A percentile compares a stretch with the other conserved stretches of the same genome.
Conservation (phyloP, 2,113 vertebrate genomes). For the Entelurus aequoreus region DNA sequence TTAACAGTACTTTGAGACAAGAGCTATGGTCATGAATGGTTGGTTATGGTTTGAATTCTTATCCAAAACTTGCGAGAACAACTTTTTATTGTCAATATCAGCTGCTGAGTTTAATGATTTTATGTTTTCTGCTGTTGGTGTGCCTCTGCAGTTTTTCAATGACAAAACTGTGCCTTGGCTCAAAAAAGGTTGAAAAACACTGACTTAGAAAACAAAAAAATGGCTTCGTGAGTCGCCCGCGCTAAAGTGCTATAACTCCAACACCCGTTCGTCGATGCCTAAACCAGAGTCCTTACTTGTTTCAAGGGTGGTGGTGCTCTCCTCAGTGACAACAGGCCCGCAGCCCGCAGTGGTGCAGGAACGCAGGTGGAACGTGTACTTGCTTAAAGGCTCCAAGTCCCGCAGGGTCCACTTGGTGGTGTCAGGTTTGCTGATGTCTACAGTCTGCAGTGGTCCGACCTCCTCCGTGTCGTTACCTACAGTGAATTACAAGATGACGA, state of each 20-base stretch:
- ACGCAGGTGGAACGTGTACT: constrained; percentile 87
- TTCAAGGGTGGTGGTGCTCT: constrained; percentile 78
- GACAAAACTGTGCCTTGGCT: too few species aligned
- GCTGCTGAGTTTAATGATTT: constrained; percentile 13
- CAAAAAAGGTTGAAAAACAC: too few species aligned
- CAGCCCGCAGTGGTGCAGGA: constrained; percentile 87
- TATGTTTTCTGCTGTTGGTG: too few species aligned
- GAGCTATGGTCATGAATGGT: too few species aligned
- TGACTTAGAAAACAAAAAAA: constrained; percentile 13
- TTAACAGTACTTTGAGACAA: too few species aligned
- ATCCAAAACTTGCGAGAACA: too few species aligned
- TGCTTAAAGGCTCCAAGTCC: constrained; percentile 79
- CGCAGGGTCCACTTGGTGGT: constrained; percentile 76
- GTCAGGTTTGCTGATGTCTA: constrained; percentile 74
- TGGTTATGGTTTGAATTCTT: too few species aligned
- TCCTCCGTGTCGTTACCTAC: constrained; percentile 87
- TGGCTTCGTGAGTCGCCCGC: constrained; percentile 7
- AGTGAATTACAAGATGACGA: neutral
- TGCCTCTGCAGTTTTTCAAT: too few species aligned
- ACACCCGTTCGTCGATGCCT: neutral
- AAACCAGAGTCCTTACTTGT: constrained; percentile 77
- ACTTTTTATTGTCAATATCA: too few species aligned
- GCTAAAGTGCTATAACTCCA: constrained; percentile 4
- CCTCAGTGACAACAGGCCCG: constrained; percentile 80
- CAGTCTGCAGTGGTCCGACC: constrained; percentile 70